A percentile compares a stretch with the other conserved stretches of the same genome.
Evolutionary conservation across 2,797 vertebrate genomes (phyloP).

Genomic region (Hippoglossus hippoglossus): DNA sequence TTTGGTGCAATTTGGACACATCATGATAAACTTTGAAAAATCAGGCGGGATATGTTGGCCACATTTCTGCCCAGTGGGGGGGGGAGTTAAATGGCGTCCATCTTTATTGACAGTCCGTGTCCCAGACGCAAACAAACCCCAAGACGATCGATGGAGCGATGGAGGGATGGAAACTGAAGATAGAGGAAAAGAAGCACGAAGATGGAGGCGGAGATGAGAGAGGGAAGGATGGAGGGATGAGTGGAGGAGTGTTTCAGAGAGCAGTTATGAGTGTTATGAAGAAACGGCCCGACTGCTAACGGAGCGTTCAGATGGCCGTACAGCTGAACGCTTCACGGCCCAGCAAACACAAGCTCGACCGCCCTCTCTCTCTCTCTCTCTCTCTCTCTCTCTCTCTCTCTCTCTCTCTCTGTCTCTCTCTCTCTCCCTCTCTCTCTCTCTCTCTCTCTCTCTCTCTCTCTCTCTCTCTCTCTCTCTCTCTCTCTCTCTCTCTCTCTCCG

Average conservation of each 20-base stretch:
- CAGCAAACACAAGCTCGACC: slow-evolving; percentile 46
- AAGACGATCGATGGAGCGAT: neutral
- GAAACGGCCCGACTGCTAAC: slow-evolving; percentile 54
- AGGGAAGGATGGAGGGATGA: slow-evolving; percentile 17
- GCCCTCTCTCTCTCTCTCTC: slow-evolving; percentile 16
- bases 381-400: slow-evolving; percentile 13
- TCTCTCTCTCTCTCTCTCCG: slow-evolving; percentile 11
- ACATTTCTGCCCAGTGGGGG: no score
- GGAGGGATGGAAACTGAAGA: neutral
- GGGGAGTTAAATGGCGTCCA: no score
- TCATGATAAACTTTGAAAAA: no score
- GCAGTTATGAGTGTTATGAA: slow-evolving; percentile 64
- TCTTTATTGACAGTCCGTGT: no score
- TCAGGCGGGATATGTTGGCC: no score
- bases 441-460: slow-evolving; percentile 20
- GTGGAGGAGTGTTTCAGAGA: slow-evolving; percentile 33
- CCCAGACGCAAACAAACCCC: no score
- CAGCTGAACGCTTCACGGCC: slow-evolving; percentile 59
- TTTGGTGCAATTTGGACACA: no score
- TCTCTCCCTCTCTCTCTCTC: slow-evolving; percentile 21
- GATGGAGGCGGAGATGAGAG: slow-evolving; percentile 3
- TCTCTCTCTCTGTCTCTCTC: slow-evolving; percentile 11
- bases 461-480: slow-evolving; percentile 12
- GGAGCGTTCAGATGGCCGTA: slow-evolving; percentile 47
- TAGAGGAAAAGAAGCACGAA: neutral